Evolutionary conservation across 2,113 vertebrate species (phyloP).

Genomic region (Leucoraja erinaceus): DNA sequence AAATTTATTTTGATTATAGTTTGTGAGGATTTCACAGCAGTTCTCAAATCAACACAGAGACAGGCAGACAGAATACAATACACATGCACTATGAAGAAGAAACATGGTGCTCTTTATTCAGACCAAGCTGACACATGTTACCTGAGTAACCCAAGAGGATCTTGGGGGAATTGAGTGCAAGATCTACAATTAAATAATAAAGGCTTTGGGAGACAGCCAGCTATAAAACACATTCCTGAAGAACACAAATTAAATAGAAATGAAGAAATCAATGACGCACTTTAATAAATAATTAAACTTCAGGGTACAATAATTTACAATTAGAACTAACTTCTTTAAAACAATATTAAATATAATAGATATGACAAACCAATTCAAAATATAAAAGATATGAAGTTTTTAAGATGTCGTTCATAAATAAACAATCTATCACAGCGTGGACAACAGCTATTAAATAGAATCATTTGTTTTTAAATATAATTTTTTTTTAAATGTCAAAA

Average conservation of each 20-base stretch:
- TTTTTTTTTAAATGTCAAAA: background rate
- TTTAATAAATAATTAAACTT: slow-evolving; percentile 28
- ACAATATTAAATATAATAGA: background rate
- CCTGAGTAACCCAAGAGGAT: slow-evolving; percentile 36
- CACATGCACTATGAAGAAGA: slow-evolving; percentile 29
- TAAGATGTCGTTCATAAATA: background rate
- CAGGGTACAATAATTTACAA: background rate
- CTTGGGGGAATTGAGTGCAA: slow-evolving; percentile 35
- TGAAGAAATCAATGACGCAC: background rate
- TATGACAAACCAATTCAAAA: background rate
- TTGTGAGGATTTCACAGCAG: background rate
- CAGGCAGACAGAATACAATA: slow-evolving; percentile 7
- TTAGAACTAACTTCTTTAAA: background rate
- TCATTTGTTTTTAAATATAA: background rate
- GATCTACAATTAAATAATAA: slow-evolving; percentile 30
- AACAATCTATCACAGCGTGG: background rate
- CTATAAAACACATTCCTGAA: background rate
- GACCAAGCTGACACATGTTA: slow-evolving; percentile 15
- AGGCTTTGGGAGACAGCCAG: background rate
- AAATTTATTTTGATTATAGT: background rate
- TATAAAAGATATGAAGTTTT: background rate
- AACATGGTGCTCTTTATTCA: background rate
- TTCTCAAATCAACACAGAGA: slow-evolving; percentile 14
- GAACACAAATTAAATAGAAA: slow-evolving; percentile 10
- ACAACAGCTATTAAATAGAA: background rate